These are phyloP conservation scores for Acleris holmiana DNA, from an alignment of 2,888 invertebrate genomes.

Conservation along the genomic window DNA sequence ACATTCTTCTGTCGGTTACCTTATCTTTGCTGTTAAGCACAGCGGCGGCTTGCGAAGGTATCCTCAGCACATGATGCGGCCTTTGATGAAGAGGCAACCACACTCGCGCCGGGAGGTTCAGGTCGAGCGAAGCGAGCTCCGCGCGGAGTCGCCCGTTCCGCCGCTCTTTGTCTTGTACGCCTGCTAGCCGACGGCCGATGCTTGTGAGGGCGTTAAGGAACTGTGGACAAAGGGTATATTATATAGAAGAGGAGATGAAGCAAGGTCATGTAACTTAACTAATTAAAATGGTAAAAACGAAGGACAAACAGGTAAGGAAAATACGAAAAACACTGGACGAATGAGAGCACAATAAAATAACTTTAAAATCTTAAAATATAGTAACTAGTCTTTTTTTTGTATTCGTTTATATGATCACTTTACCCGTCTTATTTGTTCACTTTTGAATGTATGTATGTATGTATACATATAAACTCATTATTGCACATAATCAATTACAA, in stretches of 20 bases:
- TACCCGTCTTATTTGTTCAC: too few relatives aligned
- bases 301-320: too few relatives aligned
- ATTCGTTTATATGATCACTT: too few relatives aligned
- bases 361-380: too few relatives aligned
- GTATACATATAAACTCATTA: too few relatives aligned
- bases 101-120: slow-evolving; percentile 98
- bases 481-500: too few relatives aligned
- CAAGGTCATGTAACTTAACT: too few relatives aligned
- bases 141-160: slow-evolving; percentile 96
- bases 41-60: slow-evolving; percentile 98
- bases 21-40: slow-evolving; percentile 99
- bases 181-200: slow-evolving; percentile 72
- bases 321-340: too few relatives aligned
- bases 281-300: too few relatives aligned
- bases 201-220: slow-evolving; percentile 72
- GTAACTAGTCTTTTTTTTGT: too few relatives aligned
- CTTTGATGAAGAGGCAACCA: slow-evolving; percentile 97
- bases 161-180: slow-evolving; percentile 87
- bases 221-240: slow-evolving; percentile 55
- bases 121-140: slow-evolving; percentile 96
- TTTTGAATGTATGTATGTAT: too few relatives aligned
- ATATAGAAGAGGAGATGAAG: background rate
- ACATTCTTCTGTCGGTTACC: slow-evolving; percentile 52
- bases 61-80: slow-evolving; percentile 97
- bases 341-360: too few relatives aligned